A percentile compares a stretch with the other conserved stretches of the same genome.
Evolutionary conservation across 2,888 invertebrate species (phyloP).

Genomic region (Celastrina argiolus): DNA sequence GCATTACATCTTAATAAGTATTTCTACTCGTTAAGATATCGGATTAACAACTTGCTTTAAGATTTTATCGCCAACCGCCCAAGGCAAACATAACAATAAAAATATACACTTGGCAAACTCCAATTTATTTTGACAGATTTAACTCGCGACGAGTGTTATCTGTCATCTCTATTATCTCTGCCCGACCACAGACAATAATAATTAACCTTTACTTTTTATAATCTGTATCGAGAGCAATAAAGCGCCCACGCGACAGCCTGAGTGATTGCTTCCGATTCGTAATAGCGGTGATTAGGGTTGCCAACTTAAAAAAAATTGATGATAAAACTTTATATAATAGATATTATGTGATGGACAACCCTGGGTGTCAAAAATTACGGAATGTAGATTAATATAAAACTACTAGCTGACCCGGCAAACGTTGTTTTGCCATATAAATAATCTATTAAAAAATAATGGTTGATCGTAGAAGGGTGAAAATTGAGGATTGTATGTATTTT

Average conservation of each 20-base stretch:
- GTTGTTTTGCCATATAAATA: too few relatives aligned
- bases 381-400: too few relatives aligned
- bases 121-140: constrained; percentile 15
- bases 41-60: not conserved
- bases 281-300: not conserved
- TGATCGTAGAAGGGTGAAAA: too few relatives aligned
- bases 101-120: not conserved
- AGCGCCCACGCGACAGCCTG: constrained; percentile 17
- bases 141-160: constrained; percentile 17
- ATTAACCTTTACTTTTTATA: constrained; percentile 14
- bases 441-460: too few relatives aligned
- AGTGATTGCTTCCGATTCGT: constrained; percentile 16
- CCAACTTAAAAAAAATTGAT: too few relatives aligned
- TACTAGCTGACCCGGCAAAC: too few relatives aligned
- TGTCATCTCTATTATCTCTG: constrained; percentile 19
- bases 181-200: constrained; percentile 15
- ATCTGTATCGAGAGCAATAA: constrained; percentile 17
- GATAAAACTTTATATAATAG: too few relatives aligned
- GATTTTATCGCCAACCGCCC: not conserved
- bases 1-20: too few relatives aligned
- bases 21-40: not conserved
- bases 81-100: not conserved
- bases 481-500: too few relatives aligned
- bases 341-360: not conserved
- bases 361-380: not conserved